Base-by-base conservation (phyloP, 2,113 vertebrate species). In the Vulpes ferrilata region DNA sequence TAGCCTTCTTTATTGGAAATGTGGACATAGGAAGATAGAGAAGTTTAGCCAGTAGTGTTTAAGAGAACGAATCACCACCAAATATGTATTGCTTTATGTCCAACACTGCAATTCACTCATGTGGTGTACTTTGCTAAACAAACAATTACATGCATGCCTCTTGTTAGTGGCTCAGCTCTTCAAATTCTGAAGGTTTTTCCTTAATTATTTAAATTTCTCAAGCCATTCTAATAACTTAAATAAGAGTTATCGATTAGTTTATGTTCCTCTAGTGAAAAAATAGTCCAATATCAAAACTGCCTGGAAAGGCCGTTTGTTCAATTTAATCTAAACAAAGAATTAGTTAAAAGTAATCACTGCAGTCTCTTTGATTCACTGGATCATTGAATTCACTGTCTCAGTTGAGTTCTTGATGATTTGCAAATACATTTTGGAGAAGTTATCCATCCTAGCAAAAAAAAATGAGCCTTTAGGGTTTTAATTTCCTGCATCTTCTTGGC, bases 151-250 rank as follows among this genome's bases (percentile, higher is more conserved):
- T 5, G 22, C 19, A n/a, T 93, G 38, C 67, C 71, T 88, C 23
- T 69, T 73, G 38, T 83, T 95, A 93, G 94, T 90, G 79, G 79
- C 2, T 73, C 83, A 94, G 30, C 92, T 82, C 83, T 97, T 95
- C 81, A 69, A 87, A 92, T 97, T 97, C 92, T 51, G 88, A 78
- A 60, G 87, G 78, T 90, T 93, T 97, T 98, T 92, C 71, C 94
- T 89, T 96, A 97, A 95, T 97, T 97, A 97, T 94, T 86, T 96
- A 97, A 98, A 98, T 98, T 97, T 76, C n/a, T 92, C 94, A 96
- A 90, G 92, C 81, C 98, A 89, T 89, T 90, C 95, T 97, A 96
- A 97, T 98, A 98, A 97, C 94, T 92, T 97, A 97, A 96, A 98
- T 97, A 97, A 96, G 67, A 74, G 19, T 23, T 97, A 98, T 98